phyloP scores from a whole-genome alignment of 2,888 invertebrate genomes.

The Drosophila suboccidentalis region DNA sequence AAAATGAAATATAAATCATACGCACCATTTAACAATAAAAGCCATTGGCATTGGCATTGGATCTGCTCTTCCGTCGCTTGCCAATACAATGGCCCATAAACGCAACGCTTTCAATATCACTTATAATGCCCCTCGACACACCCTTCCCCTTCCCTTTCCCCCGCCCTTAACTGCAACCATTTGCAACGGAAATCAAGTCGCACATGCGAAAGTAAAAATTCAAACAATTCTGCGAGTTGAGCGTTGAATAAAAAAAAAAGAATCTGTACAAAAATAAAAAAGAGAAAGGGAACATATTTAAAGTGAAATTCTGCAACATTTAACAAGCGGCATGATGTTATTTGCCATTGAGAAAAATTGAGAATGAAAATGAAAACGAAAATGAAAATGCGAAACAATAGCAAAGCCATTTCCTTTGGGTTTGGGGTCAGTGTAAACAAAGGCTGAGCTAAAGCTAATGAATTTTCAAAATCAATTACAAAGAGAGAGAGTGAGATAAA shows the following conservation, averaged over 20 bases:
- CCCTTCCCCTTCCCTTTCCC: neutral
- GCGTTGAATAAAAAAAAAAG: constrained; percentile 34
- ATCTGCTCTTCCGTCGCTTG: constrained; percentile 38
- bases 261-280: constrained; percentile 6
- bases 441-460: constrained; percentile 62
- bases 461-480: constrained; percentile 78
- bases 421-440: constrained; percentile 45
- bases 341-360: constrained; percentile 36
- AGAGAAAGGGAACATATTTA: constrained; percentile 50
- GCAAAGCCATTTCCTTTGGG: constrained; percentile 30
- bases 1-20: constrained; percentile 79
- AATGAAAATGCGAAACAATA: constrained; percentile 39
- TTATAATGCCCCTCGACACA: constrained; percentile 60
- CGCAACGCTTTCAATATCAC: constrained; percentile 78
- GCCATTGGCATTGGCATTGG: constrained; percentile 52
- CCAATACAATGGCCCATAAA: constrained; percentile 73
- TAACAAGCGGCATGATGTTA: constrained; percentile 54
- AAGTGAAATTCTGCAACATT: constrained; percentile 73
- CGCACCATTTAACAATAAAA: constrained; percentile 81
- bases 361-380: constrained; percentile 37
- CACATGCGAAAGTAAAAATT: constrained; percentile 80
- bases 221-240: constrained; percentile 60
- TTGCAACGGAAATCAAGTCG: constrained; percentile 80
- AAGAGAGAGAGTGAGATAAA: constrained; percentile 16
- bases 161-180: constrained; percentile 53